Conservation (phyloP, 23 tunicate genomes). For the Corella eumyota region DNA sequence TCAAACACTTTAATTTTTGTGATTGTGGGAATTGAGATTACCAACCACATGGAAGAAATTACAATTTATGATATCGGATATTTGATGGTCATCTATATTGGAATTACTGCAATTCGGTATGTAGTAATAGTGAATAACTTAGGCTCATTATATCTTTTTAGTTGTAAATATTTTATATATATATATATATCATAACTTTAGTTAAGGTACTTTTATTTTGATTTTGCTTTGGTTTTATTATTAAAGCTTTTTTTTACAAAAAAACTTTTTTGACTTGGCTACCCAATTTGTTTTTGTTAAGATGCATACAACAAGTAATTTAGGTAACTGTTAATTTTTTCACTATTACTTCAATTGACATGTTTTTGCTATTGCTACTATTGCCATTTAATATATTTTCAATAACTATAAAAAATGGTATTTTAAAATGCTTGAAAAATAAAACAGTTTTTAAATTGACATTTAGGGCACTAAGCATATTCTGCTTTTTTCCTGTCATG, state of each 20-base stretch:
- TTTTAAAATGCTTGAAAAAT: neutral
- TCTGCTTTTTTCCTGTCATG: conserved; percentile 73
- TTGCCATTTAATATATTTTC: too few species aligned
- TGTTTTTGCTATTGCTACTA: too few species aligned
- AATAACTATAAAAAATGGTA: too few species aligned
- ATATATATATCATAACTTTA: neutral
- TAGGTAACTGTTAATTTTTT: too few species aligned
- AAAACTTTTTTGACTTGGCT: too few species aligned
- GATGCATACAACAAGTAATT: too few species aligned
- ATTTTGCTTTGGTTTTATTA: too few species aligned
- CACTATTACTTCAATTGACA: too few species aligned
- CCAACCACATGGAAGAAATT: conserved; percentile 34
- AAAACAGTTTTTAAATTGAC: neutral
- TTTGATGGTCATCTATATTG: conserved; percentile 46
- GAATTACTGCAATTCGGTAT: conserved; percentile 52
- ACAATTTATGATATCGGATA: conserved; percentile 40
- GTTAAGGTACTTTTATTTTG: too few species aligned
- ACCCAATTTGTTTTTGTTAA: too few species aligned
- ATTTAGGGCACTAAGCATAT: conserved; percentile 73
- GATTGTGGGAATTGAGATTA: conserved; percentile 56
- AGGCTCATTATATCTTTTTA: too few species aligned
- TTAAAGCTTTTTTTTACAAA: too few species aligned
- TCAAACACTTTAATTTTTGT: conserved; percentile 81
- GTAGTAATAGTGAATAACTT: neutral
- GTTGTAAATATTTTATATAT: neutral